Evolutionary conservation across 1,140 invertebrate genomes (phyloP).

Genomic region (Anastrepha ludens): DNA sequence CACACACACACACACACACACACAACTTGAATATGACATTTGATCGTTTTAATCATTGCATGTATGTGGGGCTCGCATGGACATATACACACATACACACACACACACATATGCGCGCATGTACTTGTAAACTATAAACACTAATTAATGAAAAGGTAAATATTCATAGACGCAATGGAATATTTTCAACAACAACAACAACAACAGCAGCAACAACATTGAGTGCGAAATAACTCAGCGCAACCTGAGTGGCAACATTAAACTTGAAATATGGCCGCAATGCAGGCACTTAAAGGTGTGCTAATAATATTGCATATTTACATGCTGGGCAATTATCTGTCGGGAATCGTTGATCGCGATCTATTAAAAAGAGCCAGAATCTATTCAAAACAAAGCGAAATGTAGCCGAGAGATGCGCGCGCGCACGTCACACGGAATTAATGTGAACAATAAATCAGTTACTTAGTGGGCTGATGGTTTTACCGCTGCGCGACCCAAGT

Average conservation of each 20-base stretch:
- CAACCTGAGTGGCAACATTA: neutral
- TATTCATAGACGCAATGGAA: constrained; percentile 24
- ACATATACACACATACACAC: neutral
- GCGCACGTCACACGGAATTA: constrained; percentile 38
- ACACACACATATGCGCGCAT: neutral
- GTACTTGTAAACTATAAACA: neutral
- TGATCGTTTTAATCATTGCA: too few species aligned
- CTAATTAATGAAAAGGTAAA: constrained; percentile 19
- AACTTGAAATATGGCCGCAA: neutral
- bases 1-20: too few species aligned
- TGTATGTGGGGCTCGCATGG: too few species aligned
- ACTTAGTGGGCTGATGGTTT: constrained; percentile 27
- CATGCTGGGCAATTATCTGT: neutral
- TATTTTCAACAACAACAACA: neutral
- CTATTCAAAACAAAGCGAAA: neutral
- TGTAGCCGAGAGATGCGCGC: neutral
- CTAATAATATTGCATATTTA: constrained; percentile 12
- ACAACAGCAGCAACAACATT: neutral
- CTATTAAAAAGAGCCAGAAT: neutral
- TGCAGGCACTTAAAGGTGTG: neutral
- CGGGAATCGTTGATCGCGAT: neutral
- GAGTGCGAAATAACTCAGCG: neutral
- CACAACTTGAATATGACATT: too few species aligned
- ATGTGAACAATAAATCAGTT: constrained; percentile 26
- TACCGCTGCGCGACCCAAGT: constrained; percentile 16